Evolutionary conservation across 2,113 vertebrate species (phyloP).

Genomic region (Callospermophilus lateralis): DNA sequence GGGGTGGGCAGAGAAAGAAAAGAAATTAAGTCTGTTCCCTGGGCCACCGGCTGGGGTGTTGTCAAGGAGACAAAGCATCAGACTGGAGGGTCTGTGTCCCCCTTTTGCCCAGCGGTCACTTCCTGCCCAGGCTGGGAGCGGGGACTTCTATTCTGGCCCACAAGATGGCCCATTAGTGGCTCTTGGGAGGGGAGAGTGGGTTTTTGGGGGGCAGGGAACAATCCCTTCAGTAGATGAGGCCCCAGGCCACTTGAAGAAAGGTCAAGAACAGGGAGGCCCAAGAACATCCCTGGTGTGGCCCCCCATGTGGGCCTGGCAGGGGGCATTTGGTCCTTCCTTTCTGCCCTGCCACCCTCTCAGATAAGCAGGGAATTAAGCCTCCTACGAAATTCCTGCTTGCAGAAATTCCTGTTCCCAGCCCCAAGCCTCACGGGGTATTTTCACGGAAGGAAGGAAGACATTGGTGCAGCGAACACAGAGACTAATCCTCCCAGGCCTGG

Average conservation of each 20-base stretch:
- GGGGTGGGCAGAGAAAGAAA: constrained; percentile 71
- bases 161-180: background rate
- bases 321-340: background rate
- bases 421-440: constrained; percentile 38
- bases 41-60: constrained; percentile 68
- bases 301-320: background rate
- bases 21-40: constrained; percentile 75
- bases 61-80: constrained; percentile 73
- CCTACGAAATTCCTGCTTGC: background rate
- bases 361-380: constrained; percentile 31
- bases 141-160: constrained; percentile 17
- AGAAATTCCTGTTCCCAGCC: constrained; percentile 54
- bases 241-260: background rate
- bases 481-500: constrained; percentile 61
- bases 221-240: background rate
- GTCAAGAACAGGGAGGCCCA: constrained; percentile 1
- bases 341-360: background rate
- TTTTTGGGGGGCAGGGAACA: background rate
- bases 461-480: background rate
- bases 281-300: background rate
- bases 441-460: background rate
- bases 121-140: constrained; percentile 52
- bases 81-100: constrained; percentile 42
- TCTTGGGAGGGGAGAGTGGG: background rate
- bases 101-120: constrained; percentile 55